phyloP scores from a whole-genome alignment of 2,797 vertebrate genomes.

The Anolis apletophallus region DNA sequence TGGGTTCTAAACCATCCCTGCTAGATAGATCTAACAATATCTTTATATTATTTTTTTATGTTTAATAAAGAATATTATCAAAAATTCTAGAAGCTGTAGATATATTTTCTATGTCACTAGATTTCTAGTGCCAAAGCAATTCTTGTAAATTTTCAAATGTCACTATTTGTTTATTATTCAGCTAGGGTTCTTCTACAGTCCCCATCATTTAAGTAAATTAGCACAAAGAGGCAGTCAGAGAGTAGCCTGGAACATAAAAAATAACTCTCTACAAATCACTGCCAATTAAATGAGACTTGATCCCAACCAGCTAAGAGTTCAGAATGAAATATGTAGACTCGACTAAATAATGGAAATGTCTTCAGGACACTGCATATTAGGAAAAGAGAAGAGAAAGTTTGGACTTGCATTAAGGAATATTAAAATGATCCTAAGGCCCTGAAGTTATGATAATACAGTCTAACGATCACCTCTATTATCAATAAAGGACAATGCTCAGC shows the following conservation, averaged over 20 bases:
- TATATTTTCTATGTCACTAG: neutral
- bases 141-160: constrained; percentile 28
- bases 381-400: constrained; percentile 50
- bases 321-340: constrained; percentile 60
- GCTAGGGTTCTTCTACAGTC: neutral
- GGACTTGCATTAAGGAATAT: constrained; percentile 66
- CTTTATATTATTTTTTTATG: too few relatives aligned
- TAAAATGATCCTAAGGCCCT: constrained; percentile 71
- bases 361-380: constrained; percentile 40
- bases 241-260: constrained; percentile 36
- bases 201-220: constrained; percentile 33
- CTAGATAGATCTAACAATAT: too few relatives aligned
- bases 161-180: constrained; percentile 17
- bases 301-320: constrained; percentile 41
- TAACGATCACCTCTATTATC: constrained; percentile 77
- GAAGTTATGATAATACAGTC: constrained; percentile 74
- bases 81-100: constrained; percentile 21
- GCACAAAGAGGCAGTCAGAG: neutral
- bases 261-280: constrained; percentile 46
- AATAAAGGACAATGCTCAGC: constrained; percentile 77
- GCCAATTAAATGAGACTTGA: constrained; percentile 54
- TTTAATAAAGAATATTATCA: neutral
- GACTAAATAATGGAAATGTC: constrained; percentile 71
- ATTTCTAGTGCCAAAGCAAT: constrained; percentile 1
- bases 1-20: too few relatives aligned